Conservation (phyloP, 1,140 invertebrate genomes). For the Apis cerana region DNA sequence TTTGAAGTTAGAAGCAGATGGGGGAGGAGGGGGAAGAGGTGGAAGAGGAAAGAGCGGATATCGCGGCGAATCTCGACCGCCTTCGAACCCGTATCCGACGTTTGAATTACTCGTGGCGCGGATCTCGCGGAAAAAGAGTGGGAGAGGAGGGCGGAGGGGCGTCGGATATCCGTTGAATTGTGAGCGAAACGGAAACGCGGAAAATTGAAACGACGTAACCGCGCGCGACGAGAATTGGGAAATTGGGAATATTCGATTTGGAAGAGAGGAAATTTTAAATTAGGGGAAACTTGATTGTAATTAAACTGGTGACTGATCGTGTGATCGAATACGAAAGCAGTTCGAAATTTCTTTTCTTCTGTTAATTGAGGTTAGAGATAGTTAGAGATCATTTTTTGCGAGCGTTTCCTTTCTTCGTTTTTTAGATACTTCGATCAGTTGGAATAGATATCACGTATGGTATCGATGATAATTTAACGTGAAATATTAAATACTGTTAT, state of each 20-base stretch:
- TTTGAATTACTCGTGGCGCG: constrained; percentile 29
- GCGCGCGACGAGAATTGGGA: not conserved
- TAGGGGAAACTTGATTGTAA: not conserved
- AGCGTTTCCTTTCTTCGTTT: no score
- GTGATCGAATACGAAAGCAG: not conserved
- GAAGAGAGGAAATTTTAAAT: not conserved
- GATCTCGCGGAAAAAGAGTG: not conserved
- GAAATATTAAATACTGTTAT: no score
- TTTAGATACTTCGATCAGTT: no score
- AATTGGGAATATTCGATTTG: no score
- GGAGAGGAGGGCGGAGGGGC: not conserved
- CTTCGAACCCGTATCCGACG: constrained; percentile 22
- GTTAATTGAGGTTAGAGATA: not conserved
- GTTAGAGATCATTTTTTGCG: no score
- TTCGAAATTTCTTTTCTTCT: not conserved
- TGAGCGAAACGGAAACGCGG: constrained; percentile 26
- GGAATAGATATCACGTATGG: no score
- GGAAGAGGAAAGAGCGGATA: not conserved
- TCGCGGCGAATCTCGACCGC: constrained; percentile 26
- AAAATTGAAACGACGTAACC: constrained; percentile 27
- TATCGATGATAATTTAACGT: no score
- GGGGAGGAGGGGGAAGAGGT: not conserved
- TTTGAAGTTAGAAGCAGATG: not conserved
- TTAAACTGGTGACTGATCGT: not conserved
- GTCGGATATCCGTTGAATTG: constrained; percentile 27